Base-by-base conservation (phyloP, 2,797 vertebrate species). In the Pseudochaenichthys georgianus region DNA sequence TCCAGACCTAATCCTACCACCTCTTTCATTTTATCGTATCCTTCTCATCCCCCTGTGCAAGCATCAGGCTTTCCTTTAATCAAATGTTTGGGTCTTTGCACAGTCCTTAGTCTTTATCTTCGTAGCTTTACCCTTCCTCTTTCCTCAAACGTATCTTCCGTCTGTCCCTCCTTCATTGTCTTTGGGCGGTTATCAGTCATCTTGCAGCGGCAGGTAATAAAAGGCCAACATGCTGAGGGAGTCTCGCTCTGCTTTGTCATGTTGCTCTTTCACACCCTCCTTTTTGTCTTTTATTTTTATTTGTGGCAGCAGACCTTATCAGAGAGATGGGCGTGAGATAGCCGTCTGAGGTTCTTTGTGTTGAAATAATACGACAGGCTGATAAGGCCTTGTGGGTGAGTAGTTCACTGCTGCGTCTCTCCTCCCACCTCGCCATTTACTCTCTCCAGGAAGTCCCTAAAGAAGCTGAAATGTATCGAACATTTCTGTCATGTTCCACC, bases 171-270 rank as follows among this genome's bases (percentile, higher is more conserved):
- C 81, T 75, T 82, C 73, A 84, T 93, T 93, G 92, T 94, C 90
- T 92, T 93, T 88, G 85, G 86, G 41, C 45, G 62, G 83, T 93
- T 94, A 94, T 95, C 94, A 93, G 93, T 92, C 92, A 94, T 95
- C 92, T 89, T 78, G 78, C 84, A 80, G 80, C 57, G 81, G 84
- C 86, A 90, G 88, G 92, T 93, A 94, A 94, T 94, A 95, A 94
- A 94, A 88, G 82, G 75, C 87, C 81, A 77, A 73, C 70, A 75
- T 82, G 68, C 53, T 43, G 70, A 80, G 73, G 82, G 85, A 84
- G 82, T 70, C 78, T 55, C 62, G 75, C 78, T 78, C 80, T 10
- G 72, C 84, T 87, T 87, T 92, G 87, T 88, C 84, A 87, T 87
- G 83, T 87, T 86, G 88, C 87, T 88, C 87, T 70, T 64, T 66